phyloP scores from a whole-genome alignment of 2,888 invertebrate species.

The Pardosa pseudoannulata region DNA sequence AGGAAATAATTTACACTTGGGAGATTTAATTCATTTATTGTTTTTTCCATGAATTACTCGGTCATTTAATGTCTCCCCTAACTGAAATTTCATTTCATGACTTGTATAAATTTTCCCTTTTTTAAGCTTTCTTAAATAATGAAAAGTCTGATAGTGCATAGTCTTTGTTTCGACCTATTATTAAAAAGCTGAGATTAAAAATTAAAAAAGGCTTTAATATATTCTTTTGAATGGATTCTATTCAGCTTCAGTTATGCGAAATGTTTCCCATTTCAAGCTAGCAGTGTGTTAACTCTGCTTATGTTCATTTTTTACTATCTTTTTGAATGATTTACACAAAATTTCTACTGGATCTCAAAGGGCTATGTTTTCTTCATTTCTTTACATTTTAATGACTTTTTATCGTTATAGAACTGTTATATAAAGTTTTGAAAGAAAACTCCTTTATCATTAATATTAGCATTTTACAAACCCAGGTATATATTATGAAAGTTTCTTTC shows the following conservation, averaged over 20 bases:
- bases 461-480: no score
- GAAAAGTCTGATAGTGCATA: background rate
- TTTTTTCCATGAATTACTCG: slow-evolving; percentile 22
- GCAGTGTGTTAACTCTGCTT: no score
- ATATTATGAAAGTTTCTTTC: no score
- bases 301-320: no score
- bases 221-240: background rate
- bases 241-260: background rate
- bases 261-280: background rate
- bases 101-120: background rate
- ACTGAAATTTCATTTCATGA: slow-evolving; percentile 20
- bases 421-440: no score
- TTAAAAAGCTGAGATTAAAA: background rate
- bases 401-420: no score
- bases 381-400: no score
- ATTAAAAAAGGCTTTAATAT: background rate
- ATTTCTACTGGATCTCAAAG: no score
- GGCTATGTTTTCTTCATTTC: no score
- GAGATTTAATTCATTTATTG: slow-evolving; percentile 15
- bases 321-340: no score
- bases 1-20: slow-evolving; percentile 28
- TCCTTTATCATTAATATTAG: no score
- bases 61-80: slow-evolving; percentile 27
- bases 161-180: background rate
- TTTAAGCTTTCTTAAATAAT: slow-evolving; percentile 2